Evolutionary conservation across 2,888 invertebrate species (phyloP).

Genomic region (Lottia gigantea): DNA sequence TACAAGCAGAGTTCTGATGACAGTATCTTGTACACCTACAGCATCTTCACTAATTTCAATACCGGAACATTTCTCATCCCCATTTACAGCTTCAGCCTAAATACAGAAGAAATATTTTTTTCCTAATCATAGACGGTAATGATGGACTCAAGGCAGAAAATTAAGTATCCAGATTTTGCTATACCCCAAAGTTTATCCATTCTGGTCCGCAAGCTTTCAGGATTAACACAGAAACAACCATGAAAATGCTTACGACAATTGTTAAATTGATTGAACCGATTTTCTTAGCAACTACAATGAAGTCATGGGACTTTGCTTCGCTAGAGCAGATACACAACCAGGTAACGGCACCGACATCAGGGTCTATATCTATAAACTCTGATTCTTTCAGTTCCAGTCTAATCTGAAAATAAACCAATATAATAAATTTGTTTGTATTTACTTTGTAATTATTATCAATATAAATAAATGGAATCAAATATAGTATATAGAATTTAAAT

Average conservation of each 20-base stretch:
- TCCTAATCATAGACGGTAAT: too few species aligned
- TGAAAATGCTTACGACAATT: neutral
- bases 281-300: conserved; percentile 10
- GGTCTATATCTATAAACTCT: conserved; percentile 14
- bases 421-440: too few species aligned
- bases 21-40: conserved; percentile 53
- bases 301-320: conserved; percentile 15
- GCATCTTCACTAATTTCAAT: conserved; percentile 32
- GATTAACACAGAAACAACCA: too few species aligned
- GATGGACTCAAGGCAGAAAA: too few species aligned
- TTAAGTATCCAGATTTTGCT: too few species aligned
- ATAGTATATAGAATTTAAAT: too few species aligned
- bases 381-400: conserved; percentile 13
- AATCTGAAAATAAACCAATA: neutral
- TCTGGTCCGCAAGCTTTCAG: too few species aligned
- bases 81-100: conserved; percentile 46
- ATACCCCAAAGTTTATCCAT: too few species aligned
- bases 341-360: conserved; percentile 12
- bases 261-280: conserved; percentile 15
- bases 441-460: too few species aligned
- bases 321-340: conserved; percentile 16
- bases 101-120: conserved; percentile 38
- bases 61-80: conserved; percentile 45
- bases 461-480: too few species aligned
- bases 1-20: conserved; percentile 52